phyloP scores from a whole-genome alignment of 2,797 vertebrate species.

The Lateolabrax maculatus region DNA sequence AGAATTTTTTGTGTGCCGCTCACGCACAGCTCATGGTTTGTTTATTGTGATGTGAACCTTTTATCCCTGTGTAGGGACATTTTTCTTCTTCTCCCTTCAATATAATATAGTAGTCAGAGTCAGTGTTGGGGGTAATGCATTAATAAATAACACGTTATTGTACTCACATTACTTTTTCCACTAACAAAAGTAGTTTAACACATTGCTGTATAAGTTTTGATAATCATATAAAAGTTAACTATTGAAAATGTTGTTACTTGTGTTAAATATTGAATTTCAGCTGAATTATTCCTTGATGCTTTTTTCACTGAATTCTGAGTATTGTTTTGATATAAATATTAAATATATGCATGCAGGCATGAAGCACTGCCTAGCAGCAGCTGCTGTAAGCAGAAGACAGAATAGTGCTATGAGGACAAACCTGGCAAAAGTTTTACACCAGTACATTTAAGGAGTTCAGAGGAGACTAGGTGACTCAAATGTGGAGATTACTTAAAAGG shows the following conservation, averaged over 20 bases:
- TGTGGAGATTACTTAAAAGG: constrained; percentile 3
- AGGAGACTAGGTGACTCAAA: constrained; percentile 11
- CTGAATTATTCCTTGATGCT: constrained; percentile 46
- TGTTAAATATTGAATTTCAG: constrained; percentile 51
- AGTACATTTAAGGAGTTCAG: constrained; percentile 9
- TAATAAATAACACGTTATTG: constrained; percentile 42
- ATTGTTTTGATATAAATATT: constrained; percentile 61
- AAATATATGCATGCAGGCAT: constrained; percentile 69
- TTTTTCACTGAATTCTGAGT: constrained; percentile 43
- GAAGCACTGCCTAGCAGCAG: constrained; percentile 57
- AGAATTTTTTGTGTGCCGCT: constrained; percentile 10
- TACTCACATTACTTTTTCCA: constrained; percentile 58
- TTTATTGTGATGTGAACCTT: constrained; percentile 47
- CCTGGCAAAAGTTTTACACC: constrained; percentile 3
- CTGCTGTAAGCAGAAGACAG: constrained; percentile 46
- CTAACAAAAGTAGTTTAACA: constrained; percentile 55
- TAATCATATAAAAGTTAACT: constrained; percentile 45
- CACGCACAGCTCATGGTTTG: constrained; percentile 44
- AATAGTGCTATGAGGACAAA: constrained; percentile 24
- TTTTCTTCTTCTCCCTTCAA: constrained; percentile 18
- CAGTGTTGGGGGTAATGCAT: constrained; percentile 28
- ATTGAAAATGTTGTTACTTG: constrained; percentile 46
- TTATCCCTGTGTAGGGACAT: constrained; percentile 1
- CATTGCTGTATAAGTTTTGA: constrained; percentile 46
- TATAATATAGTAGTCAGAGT: constrained; percentile 25